Evolutionary conservation across 1,140 invertebrate genomes (phyloP).

Genomic region (Bombus polaris): DNA sequence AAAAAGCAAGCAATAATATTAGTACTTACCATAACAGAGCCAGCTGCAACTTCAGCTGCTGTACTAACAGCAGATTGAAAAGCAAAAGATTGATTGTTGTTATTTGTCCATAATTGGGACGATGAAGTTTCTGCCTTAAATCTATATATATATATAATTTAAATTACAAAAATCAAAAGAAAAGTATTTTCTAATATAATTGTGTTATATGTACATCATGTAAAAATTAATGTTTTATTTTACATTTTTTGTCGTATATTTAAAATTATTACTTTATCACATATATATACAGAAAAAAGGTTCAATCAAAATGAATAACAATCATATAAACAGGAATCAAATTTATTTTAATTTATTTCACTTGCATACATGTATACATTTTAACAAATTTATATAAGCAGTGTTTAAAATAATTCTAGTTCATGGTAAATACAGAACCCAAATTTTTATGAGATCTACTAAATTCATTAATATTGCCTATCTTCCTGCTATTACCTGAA

Average conservation of each 20-base stretch:
- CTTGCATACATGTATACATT: background rate
- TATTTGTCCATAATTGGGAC: constrained; percentile 1
- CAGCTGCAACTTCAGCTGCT: constrained; percentile 25
- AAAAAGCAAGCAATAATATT: background rate
- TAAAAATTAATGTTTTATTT: background rate
- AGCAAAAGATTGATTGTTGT: constrained; percentile 12
- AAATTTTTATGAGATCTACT: background rate
- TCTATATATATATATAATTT: constrained; percentile 3
- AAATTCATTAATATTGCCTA: constrained; percentile 12
- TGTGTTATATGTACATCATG: background rate
- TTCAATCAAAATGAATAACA: background rate
- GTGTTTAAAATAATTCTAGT: background rate
- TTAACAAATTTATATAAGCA: background rate
- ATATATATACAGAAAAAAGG: background rate
- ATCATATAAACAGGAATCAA: background rate
- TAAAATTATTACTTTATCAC: background rate
- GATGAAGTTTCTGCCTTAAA: constrained; percentile 15
- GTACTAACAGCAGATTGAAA: constrained; percentile 30
- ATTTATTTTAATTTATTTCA: constrained; percentile 23
- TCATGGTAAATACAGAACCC: background rate
- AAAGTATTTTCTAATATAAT: background rate
- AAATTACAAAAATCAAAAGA: background rate
- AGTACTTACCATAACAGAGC: constrained; percentile 41
- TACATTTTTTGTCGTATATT: background rate
- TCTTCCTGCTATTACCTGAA: background rate